phyloP scores from a whole-genome alignment of 2,797 vertebrate genomes.

The Mallotus villosus region DNA sequence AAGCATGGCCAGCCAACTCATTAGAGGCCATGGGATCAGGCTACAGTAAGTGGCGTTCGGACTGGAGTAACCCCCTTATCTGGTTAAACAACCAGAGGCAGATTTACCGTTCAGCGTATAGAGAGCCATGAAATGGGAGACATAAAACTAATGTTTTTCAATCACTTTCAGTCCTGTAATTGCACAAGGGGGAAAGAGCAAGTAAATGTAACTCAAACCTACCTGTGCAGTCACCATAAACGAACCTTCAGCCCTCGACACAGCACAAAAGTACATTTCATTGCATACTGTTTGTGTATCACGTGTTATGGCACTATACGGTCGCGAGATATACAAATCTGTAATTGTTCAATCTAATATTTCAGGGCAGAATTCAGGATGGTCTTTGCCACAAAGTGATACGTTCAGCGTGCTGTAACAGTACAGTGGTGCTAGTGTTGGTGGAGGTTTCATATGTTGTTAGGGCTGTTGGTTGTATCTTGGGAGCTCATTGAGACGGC shows the following conservation, averaged over 20 bases:
- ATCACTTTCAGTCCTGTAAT: conserved; percentile 58
- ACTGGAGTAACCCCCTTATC: conserved; percentile 65
- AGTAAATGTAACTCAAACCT: conserved; percentile 58
- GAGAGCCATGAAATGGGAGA: conserved; percentile 66
- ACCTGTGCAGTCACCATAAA: conserved; percentile 55
- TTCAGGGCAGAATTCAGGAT: neutral
- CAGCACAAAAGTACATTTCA: conserved; percentile 56
- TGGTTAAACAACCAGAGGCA: conserved; percentile 63
- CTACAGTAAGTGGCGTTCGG: conserved; percentile 46
- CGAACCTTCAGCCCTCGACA: conserved; percentile 52
- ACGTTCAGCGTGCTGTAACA: neutral
- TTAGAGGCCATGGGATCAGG: conserved; percentile 61
- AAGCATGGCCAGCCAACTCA: conserved; percentile 54
- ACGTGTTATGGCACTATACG: conserved; percentile 22
- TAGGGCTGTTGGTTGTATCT: conserved; percentile 47
- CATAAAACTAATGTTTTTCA: conserved; percentile 63
- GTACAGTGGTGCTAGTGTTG: conserved; percentile 28
- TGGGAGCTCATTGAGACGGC: conserved; percentile 48
- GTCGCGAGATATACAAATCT: conserved; percentile 39
- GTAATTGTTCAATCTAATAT: conserved; percentile 9
- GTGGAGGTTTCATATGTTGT: conserved; percentile 21
- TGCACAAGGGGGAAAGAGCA: conserved; percentile 60
- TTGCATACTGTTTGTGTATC: conserved; percentile 15
- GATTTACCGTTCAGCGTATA: conserved; percentile 69
- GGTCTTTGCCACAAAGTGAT: conserved; percentile 13